Evolutionary conservation across 2,797 vertebrate genomes (phyloP).

Genomic region (Basileuterus tristriatus): DNA sequence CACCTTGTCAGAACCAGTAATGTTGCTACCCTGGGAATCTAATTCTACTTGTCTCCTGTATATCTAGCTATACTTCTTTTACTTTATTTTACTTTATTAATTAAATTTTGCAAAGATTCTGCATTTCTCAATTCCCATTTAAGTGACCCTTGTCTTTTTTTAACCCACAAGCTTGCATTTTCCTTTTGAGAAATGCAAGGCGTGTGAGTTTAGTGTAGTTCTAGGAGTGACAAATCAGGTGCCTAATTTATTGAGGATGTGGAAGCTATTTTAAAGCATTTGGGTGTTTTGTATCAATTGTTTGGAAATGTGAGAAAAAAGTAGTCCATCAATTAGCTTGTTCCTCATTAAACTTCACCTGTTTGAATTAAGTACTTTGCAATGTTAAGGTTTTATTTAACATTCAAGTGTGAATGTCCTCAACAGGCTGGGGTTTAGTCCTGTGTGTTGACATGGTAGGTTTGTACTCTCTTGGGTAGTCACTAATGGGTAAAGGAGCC

Average conservation of each 20-base stretch:
- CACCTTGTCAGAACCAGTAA: neutral
- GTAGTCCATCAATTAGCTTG: neutral
- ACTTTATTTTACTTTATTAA: neutral
- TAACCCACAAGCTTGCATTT: neutral
- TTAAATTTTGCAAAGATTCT: neutral
- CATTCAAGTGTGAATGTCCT: neutral
- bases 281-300: neutral
- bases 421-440: neutral
- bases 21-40: neutral
- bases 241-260: neutral
- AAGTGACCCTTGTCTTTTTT: neutral
- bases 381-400: neutral
- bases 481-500: neutral
- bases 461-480: neutral
- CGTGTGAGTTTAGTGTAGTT: neutral
- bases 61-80: neutral
- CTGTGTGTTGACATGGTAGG: accelerated
- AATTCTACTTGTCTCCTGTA: neutral
- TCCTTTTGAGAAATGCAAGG: neutral
- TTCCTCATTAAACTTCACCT: neutral
- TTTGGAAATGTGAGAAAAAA: neutral
- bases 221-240: neutral
- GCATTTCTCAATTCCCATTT: neutral
- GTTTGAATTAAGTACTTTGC: neutral
- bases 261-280: neutral